Conservation (phyloP, 1,140 invertebrate species). For the Bombus superbus region DNA sequence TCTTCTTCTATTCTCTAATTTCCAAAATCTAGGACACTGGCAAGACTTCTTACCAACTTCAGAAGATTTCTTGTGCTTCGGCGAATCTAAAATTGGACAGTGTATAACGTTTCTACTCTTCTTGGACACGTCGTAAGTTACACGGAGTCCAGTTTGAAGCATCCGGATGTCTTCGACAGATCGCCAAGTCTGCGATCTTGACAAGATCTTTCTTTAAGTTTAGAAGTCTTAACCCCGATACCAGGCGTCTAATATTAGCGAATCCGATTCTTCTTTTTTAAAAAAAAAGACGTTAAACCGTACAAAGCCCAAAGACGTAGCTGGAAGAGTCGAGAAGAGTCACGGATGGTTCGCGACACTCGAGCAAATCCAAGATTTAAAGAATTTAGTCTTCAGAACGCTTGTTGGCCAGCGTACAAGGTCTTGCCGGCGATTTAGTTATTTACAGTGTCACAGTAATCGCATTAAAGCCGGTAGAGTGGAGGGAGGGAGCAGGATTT, state of each 20-base stretch:
- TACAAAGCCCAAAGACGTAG: too few relatives aligned
- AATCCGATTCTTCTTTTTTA: too few relatives aligned
- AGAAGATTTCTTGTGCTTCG: neutral
- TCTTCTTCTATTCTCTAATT: neutral
- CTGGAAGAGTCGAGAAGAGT: too few relatives aligned
- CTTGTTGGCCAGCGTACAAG: neutral
- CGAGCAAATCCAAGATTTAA: slow-evolving; percentile 10
- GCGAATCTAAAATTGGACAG: neutral
- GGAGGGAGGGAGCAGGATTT: neutral
- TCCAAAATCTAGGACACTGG: neutral
- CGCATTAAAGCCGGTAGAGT: neutral
- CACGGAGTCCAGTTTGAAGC: too few relatives aligned
- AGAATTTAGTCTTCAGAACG: neutral
- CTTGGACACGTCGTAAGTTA: neutral
- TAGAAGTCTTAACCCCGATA: too few relatives aligned
- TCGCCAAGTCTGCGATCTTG: neutral
- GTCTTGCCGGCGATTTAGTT: slow-evolving; percentile 8
- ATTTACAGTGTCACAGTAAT: slow-evolving; percentile 32
- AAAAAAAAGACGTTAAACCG: too few relatives aligned
- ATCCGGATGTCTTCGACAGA: neutral
- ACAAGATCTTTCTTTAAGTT: too few relatives aligned
- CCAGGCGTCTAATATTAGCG: too few relatives aligned
- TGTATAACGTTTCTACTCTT: neutral
- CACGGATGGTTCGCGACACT: neutral
- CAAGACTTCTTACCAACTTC: neutral